phyloP scores from a whole-genome alignment of 2,113 vertebrate species.

The Martes martes region DNA sequence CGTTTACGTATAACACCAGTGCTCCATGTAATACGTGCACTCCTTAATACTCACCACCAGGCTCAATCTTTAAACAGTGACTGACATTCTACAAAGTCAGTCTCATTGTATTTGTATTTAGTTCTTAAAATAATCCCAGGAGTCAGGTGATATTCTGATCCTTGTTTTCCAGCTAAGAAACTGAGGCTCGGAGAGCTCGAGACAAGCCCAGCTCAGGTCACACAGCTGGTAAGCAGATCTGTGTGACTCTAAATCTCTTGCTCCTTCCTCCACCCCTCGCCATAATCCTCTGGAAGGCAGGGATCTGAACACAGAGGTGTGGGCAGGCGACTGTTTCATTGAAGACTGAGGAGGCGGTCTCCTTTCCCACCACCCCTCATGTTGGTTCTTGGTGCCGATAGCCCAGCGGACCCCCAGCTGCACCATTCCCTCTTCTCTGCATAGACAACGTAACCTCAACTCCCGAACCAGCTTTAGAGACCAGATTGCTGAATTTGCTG shows the following conservation, averaged over 20 bases:
- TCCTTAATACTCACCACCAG: too few species aligned
- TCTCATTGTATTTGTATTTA: conserved; percentile 14
- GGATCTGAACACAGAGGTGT: background rate
- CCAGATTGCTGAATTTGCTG: background rate
- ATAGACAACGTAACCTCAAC: background rate
- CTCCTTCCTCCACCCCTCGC: background rate
- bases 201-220: conserved; percentile 8
- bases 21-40: too few species aligned
- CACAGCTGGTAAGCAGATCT: conserved; percentile 56
- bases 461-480: background rate
- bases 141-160: conserved; percentile 50
- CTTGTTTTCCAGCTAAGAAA: conserved; percentile 68
- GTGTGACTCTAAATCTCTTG: conserved; percentile 58
- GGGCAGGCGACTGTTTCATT: background rate
- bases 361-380: background rate
- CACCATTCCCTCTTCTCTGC: background rate
- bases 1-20: too few species aligned
- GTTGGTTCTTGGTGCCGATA: background rate
- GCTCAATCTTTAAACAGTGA: background rate
- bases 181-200: conserved; percentile 36
- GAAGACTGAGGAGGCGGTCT: background rate
- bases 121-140: conserved; percentile 31
- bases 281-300: conserved; percentile 27
- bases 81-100: conserved; percentile 17
- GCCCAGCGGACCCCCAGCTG: background rate